Percentiles rank a stretch among this genome's conserved stretches.
Conservation (phyloP, 2,113 vertebrate species). For the Caloenas nicobarica region DNA sequence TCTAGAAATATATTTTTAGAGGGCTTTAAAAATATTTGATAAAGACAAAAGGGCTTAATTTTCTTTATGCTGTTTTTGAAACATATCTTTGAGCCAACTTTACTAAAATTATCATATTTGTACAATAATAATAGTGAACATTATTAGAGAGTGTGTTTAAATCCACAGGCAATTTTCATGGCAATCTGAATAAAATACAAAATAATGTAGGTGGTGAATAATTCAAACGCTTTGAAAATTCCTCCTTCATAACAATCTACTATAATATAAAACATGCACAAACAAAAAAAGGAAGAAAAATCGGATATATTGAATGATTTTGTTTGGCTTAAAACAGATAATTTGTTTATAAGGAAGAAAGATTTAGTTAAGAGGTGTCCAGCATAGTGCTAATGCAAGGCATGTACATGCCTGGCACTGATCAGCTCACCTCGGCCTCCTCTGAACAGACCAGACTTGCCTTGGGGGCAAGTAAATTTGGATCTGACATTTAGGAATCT, state of each 20-base stretch:
- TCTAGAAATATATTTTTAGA: neutral
- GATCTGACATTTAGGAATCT: constrained; percentile 8
- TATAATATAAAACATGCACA: neutral
- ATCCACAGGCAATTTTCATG: neutral
- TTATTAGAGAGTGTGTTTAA: neutral
- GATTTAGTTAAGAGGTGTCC: neutral
- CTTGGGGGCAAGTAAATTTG: neutral
- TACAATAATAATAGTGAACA: neutral
- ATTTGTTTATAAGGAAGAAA: neutral
- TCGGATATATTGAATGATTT: neutral
- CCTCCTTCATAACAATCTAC: neutral
- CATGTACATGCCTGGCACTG: no score
- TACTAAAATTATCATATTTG: neutral
- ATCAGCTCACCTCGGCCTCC: neutral
- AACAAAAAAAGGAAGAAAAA: neutral
- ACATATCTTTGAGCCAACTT: neutral
- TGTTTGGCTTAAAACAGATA: neutral
- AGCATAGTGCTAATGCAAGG: neutral
- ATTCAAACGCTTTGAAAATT: neutral
- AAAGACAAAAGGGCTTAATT: neutral
- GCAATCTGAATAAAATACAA: neutral
- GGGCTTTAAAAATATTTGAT: neutral
- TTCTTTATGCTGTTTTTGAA: neutral
- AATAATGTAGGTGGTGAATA: neutral
- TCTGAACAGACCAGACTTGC: neutral